Evolutionary conservation across 2,797 vertebrate genomes (phyloP).

Genomic region (Melanotaenia pygmaea): DNA sequence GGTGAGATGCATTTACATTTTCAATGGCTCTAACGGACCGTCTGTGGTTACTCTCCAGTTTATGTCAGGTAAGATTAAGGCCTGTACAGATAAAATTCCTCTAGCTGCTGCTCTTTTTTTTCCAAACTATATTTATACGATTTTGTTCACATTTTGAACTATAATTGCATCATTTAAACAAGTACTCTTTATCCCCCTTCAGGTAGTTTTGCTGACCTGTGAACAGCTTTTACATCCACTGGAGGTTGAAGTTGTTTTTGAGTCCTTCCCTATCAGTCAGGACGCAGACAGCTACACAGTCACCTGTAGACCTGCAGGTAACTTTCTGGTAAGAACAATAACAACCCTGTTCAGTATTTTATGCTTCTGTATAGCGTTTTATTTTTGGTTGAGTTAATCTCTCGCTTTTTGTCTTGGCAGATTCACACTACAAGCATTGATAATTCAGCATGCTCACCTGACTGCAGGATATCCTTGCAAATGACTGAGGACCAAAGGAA

Average conservation of each 20-base stretch:
- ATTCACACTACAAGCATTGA: constrained; percentile 69
- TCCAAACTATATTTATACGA: too few relatives aligned
- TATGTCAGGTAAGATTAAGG: constrained; percentile 71
- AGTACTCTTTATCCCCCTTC: neutral
- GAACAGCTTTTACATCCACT: constrained; percentile 58
- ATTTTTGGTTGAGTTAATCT: neutral
- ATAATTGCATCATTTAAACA: too few relatives aligned
- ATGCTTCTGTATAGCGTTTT: neutral
- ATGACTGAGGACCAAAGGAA: constrained; percentile 76
- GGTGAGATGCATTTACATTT: constrained; percentile 52
- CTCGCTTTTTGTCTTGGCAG: constrained; percentile 60
- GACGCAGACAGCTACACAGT: constrained; percentile 81
- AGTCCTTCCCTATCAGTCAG: constrained; percentile 71
- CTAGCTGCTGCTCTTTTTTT: neutral
- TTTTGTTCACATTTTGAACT: neutral
- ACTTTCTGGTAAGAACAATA: constrained; percentile 77
- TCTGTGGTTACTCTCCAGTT: constrained; percentile 65
- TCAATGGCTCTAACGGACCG: constrained; percentile 60
- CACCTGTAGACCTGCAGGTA: constrained; percentile 63
- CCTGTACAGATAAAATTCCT: neutral
- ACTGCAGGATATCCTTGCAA: constrained; percentile 70
- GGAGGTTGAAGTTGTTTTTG: constrained; percentile 80
- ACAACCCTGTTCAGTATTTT: neutral
- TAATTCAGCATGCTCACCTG: constrained; percentile 66
- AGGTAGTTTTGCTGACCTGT: constrained; percentile 79